phyloP scores from a whole-genome alignment of 2,888 invertebrate species.

The Acronicta psi region DNA sequence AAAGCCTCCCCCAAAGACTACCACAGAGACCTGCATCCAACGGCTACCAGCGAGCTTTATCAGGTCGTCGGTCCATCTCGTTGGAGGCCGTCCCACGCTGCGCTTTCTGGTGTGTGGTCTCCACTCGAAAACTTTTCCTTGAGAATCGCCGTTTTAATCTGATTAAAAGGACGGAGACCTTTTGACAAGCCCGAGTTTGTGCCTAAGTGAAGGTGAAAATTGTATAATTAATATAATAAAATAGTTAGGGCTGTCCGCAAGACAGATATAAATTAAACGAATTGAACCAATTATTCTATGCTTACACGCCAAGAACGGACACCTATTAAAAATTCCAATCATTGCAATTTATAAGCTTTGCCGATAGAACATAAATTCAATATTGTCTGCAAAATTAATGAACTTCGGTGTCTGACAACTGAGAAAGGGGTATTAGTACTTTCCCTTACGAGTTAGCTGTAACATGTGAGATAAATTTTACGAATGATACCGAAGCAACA shows the following conservation, averaged over 20 bases:
- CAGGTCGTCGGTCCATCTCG: too few relatives aligned
- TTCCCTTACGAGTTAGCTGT: constrained; percentile 28
- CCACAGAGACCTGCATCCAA: too few relatives aligned
- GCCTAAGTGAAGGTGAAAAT: constrained; percentile 7
- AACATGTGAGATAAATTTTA: constrained; percentile 22
- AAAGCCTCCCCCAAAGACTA: too few relatives aligned
- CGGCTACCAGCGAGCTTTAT: too few relatives aligned
- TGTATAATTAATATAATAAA: constrained; percentile 1
- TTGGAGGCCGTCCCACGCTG: too few relatives aligned
- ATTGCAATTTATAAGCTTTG: constrained; percentile 46
- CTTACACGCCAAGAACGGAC: constrained; percentile 31
- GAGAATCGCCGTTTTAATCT: too few relatives aligned
- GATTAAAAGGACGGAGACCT: constrained; percentile 16
- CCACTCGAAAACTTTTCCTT: too few relatives aligned
- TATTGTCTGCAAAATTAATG: constrained; percentile 58
- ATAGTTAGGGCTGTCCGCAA: background rate
- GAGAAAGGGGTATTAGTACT: constrained; percentile 39
- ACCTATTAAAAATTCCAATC: constrained; percentile 57
- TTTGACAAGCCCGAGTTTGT: constrained; percentile 8
- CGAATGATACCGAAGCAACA: background rate
- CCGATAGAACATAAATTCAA: constrained; percentile 49
- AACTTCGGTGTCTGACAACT: constrained; percentile 45
- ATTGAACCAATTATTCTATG: constrained; percentile 26
- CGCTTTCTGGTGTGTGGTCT: too few relatives aligned
- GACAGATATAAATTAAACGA: constrained; percentile 28